Conservation (phyloP, 2,113 vertebrate species). For the Atrichornis clamosus region DNA sequence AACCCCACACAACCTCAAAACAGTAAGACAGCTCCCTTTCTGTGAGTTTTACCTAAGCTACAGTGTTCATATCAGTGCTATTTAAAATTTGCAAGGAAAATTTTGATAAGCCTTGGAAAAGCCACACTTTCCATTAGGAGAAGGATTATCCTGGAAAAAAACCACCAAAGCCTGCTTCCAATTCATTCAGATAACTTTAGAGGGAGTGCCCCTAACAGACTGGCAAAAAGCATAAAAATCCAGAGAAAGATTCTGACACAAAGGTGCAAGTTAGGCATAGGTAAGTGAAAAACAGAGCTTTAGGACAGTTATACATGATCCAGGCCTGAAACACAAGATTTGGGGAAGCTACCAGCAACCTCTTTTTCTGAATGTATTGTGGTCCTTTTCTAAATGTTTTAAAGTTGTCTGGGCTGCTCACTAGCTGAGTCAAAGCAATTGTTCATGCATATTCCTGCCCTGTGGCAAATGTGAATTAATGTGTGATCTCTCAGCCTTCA, state of each 20-base stretch:
- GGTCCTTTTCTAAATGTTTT: not conserved
- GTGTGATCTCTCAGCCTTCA: not conserved
- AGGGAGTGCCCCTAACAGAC: not conserved
- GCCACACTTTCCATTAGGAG: not conserved
- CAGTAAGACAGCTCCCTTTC: not conserved
- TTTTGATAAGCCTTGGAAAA: not conserved
- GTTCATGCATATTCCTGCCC: not conserved
- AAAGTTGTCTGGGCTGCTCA: not conserved
- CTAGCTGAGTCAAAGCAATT: not conserved
- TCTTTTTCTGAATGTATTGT: not conserved
- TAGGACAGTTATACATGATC: not conserved
- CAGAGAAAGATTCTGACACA: not conserved
- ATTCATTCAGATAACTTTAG: not conserved
- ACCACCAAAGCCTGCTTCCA: not conserved
- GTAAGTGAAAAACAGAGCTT: not conserved
- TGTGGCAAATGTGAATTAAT: not conserved
- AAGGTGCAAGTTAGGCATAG: not conserved
- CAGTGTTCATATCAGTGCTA: not conserved
- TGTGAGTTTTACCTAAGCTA: not conserved
- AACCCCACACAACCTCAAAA: not conserved
- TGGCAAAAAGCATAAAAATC: slow-evolving; percentile 24
- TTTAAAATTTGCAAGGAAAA: not conserved
- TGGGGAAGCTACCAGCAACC: not conserved
- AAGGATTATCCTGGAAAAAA: not conserved
- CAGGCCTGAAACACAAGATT: not conserved